Evolutionary conservation across 2,888 invertebrate species (phyloP).

Genomic region (Blera fallax): DNA sequence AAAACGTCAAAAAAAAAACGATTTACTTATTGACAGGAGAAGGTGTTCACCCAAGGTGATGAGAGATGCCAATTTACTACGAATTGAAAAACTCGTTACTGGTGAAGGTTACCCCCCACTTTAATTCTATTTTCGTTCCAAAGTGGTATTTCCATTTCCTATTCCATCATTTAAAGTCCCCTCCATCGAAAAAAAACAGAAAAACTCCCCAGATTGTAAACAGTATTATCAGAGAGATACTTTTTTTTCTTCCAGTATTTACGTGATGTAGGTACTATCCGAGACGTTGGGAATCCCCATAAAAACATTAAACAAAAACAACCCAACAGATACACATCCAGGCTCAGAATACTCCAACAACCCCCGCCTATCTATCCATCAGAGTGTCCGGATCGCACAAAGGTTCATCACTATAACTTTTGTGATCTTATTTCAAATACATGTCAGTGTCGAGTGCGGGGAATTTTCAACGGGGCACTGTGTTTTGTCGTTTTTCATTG

Average conservation of each 20-base stretch:
- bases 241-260: not conserved
- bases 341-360: not conserved
- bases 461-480: not conserved
- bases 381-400: slow-evolving; percentile 12
- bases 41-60: not conserved
- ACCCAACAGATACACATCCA: not conserved
- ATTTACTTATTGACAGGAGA: not conserved
- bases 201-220: slow-evolving; percentile 12
- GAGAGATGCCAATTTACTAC: slow-evolving; percentile 1
- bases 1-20: not conserved
- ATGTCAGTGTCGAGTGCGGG: slow-evolving; percentile 16
- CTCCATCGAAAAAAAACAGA: too few species aligned
- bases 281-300: not conserved
- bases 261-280: not conserved
- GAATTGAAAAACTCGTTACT: not conserved
- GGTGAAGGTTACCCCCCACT: not conserved
- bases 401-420: not conserved
- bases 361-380: not conserved
- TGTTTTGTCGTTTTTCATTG: slow-evolving; percentile 21
- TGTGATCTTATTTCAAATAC: slow-evolving; percentile 26
- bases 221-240: not conserved
- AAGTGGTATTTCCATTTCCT: slow-evolving; percentile 17
- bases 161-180: not conserved
- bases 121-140: not conserved
- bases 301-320: not conserved